Base-by-base conservation (phyloP, 2,113 vertebrate genomes). In the Glaucomys volans region DNA sequence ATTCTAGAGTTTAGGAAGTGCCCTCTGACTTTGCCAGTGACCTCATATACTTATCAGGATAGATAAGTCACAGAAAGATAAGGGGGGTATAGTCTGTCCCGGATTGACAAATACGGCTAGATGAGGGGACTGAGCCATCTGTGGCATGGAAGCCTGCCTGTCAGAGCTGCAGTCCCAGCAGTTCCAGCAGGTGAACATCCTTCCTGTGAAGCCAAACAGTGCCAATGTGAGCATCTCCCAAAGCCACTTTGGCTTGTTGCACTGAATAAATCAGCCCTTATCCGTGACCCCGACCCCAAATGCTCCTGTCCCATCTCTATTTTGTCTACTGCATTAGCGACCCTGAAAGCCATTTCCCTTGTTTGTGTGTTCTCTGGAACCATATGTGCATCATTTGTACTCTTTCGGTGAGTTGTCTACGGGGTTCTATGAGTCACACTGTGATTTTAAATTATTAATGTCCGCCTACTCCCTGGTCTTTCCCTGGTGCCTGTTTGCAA, bases 381-480 rank as follows among this genome's bases (percentile, higher is more conserved):
- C 18, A 0, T 4, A 2, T 2, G n/a, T 10, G 91, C 66, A 26
- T n/a, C 44, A 26, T 59, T 66, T 74, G 71, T 80, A 32, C 85
- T 95, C 79, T 64, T 85, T 13, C 37, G 75, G 42, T 26, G 44
- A 82, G 57, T 44, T 59, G 80, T 83, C 90, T 28, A 3, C 0
- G 1, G 86, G 83, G 75, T 2, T 85, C 77, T 82, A 1, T 87
- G 91, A 94, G 6, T 96, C 96, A 89, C 10, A 47, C 66, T 54
- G 76, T 71, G 91, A 71, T 81, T 93, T 57, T 72, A 59, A 92
- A 90, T 96, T 87, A 93, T 82, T 52, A 62, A 74, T n/a, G 40
- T 1, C 11, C 35, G 8, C 93, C 95, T 64, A 5, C 62, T 81
- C 64, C 52, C 89, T 52, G 62, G 80, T n/a, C 87, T 62, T 30